A percentile compares a stretch with the other conserved stretches of the same genome.
These are phyloP conservation scores for Kryptolebias ocellatus DNA, from an alignment of 2,797 vertebrate species.

Conservation along the genomic window DNA sequence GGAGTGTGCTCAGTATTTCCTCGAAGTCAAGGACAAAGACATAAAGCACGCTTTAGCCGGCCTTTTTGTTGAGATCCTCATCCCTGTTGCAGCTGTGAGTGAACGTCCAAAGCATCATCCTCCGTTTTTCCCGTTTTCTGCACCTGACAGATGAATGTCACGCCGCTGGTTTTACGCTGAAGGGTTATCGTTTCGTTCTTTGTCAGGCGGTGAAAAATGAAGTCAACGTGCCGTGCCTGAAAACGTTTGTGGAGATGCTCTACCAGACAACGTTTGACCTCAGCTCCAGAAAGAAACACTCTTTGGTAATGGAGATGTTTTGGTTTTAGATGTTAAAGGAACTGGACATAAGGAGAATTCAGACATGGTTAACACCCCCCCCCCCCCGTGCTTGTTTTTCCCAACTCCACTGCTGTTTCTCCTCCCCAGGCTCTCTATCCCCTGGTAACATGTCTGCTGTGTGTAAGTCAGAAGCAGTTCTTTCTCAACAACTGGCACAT, in stretches of 20 bases:
- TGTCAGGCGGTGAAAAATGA: slow-evolving; percentile 98
- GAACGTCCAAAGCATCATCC: slow-evolving; percentile 16
- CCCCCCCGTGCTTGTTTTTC: too few relatives aligned
- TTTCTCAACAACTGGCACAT: slow-evolving; percentile 99
- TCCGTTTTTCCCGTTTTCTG: neutral
- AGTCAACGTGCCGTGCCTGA: slow-evolving; percentile 99
- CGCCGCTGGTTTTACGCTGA: neutral
- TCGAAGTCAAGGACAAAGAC: slow-evolving; percentile 99
- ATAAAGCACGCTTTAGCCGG: slow-evolving; percentile 98
- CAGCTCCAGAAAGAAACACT: slow-evolving; percentile 99
- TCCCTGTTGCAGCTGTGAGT: slow-evolving; percentile 99
- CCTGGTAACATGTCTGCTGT: slow-evolving; percentile 97
- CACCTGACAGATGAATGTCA: neutral
- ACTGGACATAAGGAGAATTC: too few relatives aligned
- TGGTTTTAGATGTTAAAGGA: too few relatives aligned
- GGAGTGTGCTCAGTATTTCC: slow-evolving; percentile 99
- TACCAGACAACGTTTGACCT: slow-evolving; percentile 99
- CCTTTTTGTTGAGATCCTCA: slow-evolving; percentile 99
- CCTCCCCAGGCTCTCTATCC: slow-evolving; percentile 93
- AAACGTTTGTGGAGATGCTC: slow-evolving; percentile 99
- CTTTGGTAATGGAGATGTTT: slow-evolving; percentile 85
- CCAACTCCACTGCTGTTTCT: neutral
- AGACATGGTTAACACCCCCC: too few relatives aligned
- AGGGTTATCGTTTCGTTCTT: neutral
- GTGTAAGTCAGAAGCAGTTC: slow-evolving; percentile 99